These are phyloP conservation scores for Sebastes oblongus DNA, from an alignment of 2,797 vertebrate species.

Conservation along the genomic window DNA sequence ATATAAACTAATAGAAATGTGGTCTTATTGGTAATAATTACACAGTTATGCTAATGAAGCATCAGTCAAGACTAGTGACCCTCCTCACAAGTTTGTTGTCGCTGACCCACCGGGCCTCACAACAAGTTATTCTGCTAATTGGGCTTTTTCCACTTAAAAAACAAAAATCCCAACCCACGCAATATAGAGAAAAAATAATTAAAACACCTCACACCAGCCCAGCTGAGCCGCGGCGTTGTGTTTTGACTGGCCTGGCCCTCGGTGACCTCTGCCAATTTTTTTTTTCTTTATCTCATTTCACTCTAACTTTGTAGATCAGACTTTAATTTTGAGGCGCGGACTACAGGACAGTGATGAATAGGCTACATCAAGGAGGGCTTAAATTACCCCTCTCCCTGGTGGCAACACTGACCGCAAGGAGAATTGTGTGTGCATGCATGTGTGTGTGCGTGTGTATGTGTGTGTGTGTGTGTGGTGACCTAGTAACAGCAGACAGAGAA, in stretches of 20 bases:
- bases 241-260: conserved; percentile 87
- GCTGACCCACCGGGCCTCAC: conserved; percentile 20
- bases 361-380: conserved; percentile 94
- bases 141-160: conserved; percentile 75
- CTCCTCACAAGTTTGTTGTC: background rate
- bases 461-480: conserved; percentile 69
- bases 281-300: conserved; percentile 87
- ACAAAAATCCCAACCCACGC: conserved; percentile 79
- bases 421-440: conserved; percentile 38
- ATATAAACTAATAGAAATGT: background rate
- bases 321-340: conserved; percentile 97
- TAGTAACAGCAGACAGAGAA: conserved; percentile 83
- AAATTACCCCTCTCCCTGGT: conserved; percentile 95
- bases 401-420: conserved; percentile 83
- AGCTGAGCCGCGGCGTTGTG: conserved; percentile 67
- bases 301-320: conserved; percentile 99
- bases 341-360: conserved; percentile 98
- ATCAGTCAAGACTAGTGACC: background rate
- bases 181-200: background rate
- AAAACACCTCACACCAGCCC: conserved; percentile 19
- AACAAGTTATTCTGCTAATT: conserved; percentile 58
- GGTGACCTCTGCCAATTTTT: conserved; percentile 97
- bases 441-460: conserved; percentile 35
- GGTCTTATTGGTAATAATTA: background rate
- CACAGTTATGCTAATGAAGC: background rate